Conservation (phyloP, 2,888 invertebrate genomes). For the Drosophila sordidapex region DNA sequence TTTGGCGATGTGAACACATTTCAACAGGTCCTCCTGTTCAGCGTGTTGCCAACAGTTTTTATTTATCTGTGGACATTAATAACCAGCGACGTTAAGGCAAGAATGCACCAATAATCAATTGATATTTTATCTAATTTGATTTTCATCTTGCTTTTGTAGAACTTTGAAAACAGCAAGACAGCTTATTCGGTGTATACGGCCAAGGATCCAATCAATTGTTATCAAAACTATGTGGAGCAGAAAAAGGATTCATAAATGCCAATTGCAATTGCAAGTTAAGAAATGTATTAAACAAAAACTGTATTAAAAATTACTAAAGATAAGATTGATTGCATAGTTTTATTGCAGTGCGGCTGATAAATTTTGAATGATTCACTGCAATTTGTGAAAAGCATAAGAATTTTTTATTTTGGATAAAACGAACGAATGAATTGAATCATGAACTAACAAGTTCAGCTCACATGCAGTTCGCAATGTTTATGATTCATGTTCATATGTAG, state of each 20-base stretch:
- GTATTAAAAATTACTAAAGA: neutral
- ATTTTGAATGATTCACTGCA: neutral
- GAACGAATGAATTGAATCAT: conserved; percentile 10
- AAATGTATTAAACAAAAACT: conserved; percentile 1
- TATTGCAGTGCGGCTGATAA: neutral
- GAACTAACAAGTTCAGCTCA: conserved; percentile 44
- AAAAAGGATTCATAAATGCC: conserved; percentile 44
- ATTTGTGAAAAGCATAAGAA: neutral
- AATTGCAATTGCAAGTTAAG: neutral
- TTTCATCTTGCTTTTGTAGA: conserved; percentile 55
- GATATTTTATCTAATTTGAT: neutral
- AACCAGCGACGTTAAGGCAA: conserved; percentile 77
- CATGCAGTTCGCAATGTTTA: conserved; percentile 22
- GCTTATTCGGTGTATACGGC: conserved; percentile 71
- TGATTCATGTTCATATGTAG: conserved; percentile 33
- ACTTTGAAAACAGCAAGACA: conserved; percentile 74
- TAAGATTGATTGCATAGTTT: neutral
- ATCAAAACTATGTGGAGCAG: conserved; percentile 72
- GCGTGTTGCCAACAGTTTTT: conserved; percentile 80
- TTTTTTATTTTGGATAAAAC: neutral
- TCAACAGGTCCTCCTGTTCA: conserved; percentile 69
- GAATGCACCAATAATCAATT: neutral
- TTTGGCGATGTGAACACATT: conserved; percentile 70
- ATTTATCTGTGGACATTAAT: conserved; percentile 81
- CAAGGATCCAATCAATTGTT: conserved; percentile 82